Conservation (phyloP, 2,113 vertebrate species). For the Nothobranchius furzeri region DNA sequence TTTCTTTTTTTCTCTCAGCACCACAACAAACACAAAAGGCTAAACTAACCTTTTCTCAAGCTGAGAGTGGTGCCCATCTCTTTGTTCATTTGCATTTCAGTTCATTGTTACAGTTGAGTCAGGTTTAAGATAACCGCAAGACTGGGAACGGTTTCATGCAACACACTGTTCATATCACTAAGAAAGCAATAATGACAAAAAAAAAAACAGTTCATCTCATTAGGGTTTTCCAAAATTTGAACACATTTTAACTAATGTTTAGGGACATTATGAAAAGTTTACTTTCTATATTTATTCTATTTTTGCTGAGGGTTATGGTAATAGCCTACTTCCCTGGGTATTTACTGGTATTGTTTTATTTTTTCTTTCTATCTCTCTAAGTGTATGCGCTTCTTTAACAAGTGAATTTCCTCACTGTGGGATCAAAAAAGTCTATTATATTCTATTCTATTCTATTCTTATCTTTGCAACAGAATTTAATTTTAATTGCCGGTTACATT, state of each 20-base stretch:
- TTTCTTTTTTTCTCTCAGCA: conserved; percentile 12
- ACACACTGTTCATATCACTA: background rate
- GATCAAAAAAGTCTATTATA: too few species aligned
- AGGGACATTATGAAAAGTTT: too few species aligned
- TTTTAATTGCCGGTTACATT: background rate
- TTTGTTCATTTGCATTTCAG: conserved; percentile 1
- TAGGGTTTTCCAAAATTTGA: too few species aligned
- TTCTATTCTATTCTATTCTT: background rate
- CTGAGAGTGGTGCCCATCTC: conserved; percentile 15
- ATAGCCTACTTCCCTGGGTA: too few species aligned
- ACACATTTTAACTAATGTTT: too few species aligned
- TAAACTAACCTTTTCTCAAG: conserved; percentile 12
- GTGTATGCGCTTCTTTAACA: too few species aligned
- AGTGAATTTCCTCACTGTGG: too few species aligned
- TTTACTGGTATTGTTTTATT: too few species aligned
- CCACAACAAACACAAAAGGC: conserved; percentile 9
- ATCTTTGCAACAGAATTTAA: background rate
- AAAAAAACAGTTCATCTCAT: too few species aligned
- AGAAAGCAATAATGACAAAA: background rate
- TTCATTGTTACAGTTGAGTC: background rate
- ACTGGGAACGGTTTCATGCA: background rate
- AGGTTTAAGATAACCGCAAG: background rate
- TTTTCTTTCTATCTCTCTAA: too few species aligned
- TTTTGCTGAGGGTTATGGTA: too few species aligned
- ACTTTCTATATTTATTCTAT: too few species aligned